Base-by-base conservation (phyloP, 2,888 invertebrate genomes). In the Himalopsyche kuldschensis region DNA sequence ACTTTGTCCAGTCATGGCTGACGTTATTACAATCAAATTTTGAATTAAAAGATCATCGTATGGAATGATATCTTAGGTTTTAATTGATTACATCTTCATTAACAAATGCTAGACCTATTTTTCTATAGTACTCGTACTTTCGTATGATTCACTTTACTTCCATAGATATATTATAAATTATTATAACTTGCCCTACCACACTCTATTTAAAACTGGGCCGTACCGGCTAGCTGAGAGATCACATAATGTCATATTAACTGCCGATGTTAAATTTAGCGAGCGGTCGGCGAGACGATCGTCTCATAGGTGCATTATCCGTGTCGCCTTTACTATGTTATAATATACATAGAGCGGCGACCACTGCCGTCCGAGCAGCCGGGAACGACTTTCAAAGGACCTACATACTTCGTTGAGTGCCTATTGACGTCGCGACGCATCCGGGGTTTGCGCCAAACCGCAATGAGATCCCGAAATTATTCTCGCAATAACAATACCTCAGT, bases 311-410 rank as follows among this genome's bases (percentile, higher is more conserved):
- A 69, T 69, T 69, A 69, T 30, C 27, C 69, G 69, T 69, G 10
- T 69, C 69, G 69, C 24, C 11, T 69, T 27, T 24, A 69, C 69
- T 69, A 30, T 69, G 30, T 27, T 27, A 27, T 69, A 69, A 55
- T 55, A 55, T 24, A 55, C 27, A 15, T 15, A 1, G 24, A 30
- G 69, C 27, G 69, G 27, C 27, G 69, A 69, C 27, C 69, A 69
- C 69, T 69, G 30, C 41, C 8, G 69, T 69, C 15, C 69, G 69
- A 41, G 41, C 15, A 15, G 69, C 69, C 69, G 69, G 69, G 69
- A 69, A 69, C 69, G 69, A 69, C 69, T 69, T 69, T 69, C 69
- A 69, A 69, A 69, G 69, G 69, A 69, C 69, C 69, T 69, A 69
- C 69, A 27, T 69, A 27, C 27, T 4, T 69, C 41, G 41, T 41